Evolutionary conservation across 1,140 invertebrate species (phyloP).

Genomic region (Acromyrmex heyeri): DNA sequence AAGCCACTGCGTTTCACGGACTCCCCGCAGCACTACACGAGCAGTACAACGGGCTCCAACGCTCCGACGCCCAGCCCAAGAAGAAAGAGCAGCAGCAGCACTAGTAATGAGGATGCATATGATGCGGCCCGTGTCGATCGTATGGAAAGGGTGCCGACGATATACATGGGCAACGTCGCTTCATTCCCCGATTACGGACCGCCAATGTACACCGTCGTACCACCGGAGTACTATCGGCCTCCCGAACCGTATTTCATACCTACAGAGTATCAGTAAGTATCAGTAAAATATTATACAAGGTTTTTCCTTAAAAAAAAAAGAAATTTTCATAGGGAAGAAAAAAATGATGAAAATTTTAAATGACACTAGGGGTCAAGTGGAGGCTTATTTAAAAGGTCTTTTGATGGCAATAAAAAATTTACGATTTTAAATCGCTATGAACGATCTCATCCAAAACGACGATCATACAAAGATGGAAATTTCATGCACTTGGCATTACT

Average conservation of each 20-base stretch:
- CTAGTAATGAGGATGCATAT: slow-evolving; percentile 88
- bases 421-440: too few relatives aligned
- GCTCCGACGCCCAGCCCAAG: slow-evolving; percentile 91
- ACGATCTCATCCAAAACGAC: too few relatives aligned
- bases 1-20: slow-evolving; percentile 92
- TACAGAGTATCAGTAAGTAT: slow-evolving; percentile 83
- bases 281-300: not conserved
- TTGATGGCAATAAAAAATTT: too few relatives aligned
- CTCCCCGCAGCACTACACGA: slow-evolving; percentile 90
- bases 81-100: slow-evolving; percentile 89
- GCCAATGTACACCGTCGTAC: slow-evolving; percentile 80
- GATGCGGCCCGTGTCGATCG: slow-evolving; percentile 81
- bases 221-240: slow-evolving; percentile 80
- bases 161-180: slow-evolving; percentile 85
- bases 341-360: too few relatives aligned
- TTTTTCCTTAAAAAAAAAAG: too few relatives aligned
- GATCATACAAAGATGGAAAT: too few relatives aligned
- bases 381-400: too few relatives aligned
- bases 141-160: slow-evolving; percentile 86
- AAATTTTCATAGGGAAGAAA: too few relatives aligned
- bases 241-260: slow-evolving; percentile 82
- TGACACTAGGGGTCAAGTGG: too few relatives aligned
- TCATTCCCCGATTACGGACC: slow-evolving; percentile 82
- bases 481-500: too few relatives aligned
- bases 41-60: slow-evolving; percentile 80